These are phyloP conservation scores for Itoplectis maculator DNA, from an alignment of 2,888 invertebrate species.

Conservation along the genomic window DNA sequence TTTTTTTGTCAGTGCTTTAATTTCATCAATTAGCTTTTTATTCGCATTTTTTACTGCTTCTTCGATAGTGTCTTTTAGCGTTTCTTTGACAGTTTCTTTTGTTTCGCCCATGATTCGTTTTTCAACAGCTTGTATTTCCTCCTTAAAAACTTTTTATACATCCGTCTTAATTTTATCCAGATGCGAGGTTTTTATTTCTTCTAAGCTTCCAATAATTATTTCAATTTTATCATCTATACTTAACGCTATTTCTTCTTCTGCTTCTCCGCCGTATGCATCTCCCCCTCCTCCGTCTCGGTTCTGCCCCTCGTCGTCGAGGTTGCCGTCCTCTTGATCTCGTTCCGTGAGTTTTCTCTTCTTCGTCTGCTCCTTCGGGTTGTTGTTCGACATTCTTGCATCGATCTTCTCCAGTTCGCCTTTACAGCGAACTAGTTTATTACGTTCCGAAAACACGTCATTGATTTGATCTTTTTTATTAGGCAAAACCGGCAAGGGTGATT, in stretches of 20 bases:
- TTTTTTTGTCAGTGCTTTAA: background rate
- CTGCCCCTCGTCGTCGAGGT: constrained; percentile 28
- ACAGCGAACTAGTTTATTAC: background rate
- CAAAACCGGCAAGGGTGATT: no score
- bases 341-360: constrained; percentile 7
- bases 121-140: constrained; percentile 1
- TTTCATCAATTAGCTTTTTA: background rate
- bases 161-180: background rate
- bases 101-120: background rate
- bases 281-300: background rate
- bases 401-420: constrained; percentile 3
- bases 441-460: no score
- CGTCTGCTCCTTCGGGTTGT: background rate
- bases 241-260: background rate
- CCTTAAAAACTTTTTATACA: background rate
- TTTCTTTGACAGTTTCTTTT: background rate
- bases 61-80: background rate
- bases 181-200: background rate
- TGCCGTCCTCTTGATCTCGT: background rate
- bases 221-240: background rate
- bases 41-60: background rate
- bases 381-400: background rate
- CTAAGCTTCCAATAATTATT: background rate
- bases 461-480: no score
- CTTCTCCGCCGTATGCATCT: constrained; percentile 5